Evolutionary conservation across 2,797 vertebrate species (phyloP), one percentile per base, ranked within the genome.

Genomic region (Choloepus didactylus): DNA sequence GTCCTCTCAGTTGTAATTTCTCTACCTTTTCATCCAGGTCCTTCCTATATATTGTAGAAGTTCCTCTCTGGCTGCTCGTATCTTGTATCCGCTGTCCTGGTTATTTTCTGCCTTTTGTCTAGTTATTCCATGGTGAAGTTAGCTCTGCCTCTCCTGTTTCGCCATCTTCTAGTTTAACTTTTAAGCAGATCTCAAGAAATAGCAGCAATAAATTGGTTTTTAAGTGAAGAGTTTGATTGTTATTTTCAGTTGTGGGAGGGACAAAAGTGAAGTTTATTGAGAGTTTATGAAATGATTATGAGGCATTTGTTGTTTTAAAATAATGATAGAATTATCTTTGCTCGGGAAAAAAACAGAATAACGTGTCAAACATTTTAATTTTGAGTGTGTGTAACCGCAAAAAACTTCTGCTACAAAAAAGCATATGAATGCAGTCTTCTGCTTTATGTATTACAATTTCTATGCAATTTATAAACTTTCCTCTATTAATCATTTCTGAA

Each of bases 401-500:
- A 18, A 18, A 56, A 56, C 54, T 56, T 3, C 18, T 56, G 18
- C 6, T 56, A 56, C 6, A 56, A 18, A 54, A 54, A 54, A 54
- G 6, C 51, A 16, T 54, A 54, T 16, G 51, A 54, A 16, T 72
- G 14, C 79, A 41, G 79, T 66, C 54, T 59, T 56, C 29, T 82
- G 8, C n/a, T 88, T 90, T 12, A 60, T 83, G 35, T 38, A 14
- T 29, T 46, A 25, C 27, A 77, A 38, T 85, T 70, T 76, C 85
- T 85, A 1, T 86, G 60, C 29, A 70, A 90, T 89, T 84, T 69
- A 31, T 60, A 81, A 60, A 56, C 49, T 69, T 51, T 49, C 49
- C 79, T 82, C 46, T 76, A 14, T 27, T 89, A 10, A n/a, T 41
- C 54, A 67, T 87, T 91, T 94, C 79, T 97, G 27, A 77, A 77